Base-by-base conservation (phyloP, 1,140 invertebrate genomes). In the Drosophila melanica region DNA sequence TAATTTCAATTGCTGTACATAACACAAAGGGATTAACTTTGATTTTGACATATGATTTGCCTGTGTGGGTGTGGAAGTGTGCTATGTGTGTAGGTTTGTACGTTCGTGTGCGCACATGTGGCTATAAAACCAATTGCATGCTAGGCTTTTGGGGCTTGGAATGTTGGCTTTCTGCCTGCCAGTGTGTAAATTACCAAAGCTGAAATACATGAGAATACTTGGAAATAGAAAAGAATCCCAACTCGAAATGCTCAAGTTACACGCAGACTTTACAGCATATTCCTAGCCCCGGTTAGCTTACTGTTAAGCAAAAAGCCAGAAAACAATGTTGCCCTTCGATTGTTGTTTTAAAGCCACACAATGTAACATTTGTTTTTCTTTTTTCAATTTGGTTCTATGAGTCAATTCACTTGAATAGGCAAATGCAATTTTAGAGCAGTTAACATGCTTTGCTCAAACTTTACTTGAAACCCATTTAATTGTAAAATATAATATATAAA, bases 11-110 rank as follows among this genome's bases (percentile, higher is more conserved):
- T 86, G 82, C 79, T 62, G 68, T 82, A 79, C 84, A 87, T 87
- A 86, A 82, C 82, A 82, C 84, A 82, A 87, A 77, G 67, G 82
- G 84, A 86, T 86, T 86, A 87, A 87, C 80, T 86, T 87, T 87
- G 84, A 86, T 86, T 86, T 86, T 79, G 84, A 86, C 82, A 73
- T 82, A 73, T 82, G 84, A 82, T 79, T 79, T 68, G 82, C 68
- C 48, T 45, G 45, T 50, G 53, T 57, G 39, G 45, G 45, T 39
- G 45, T 14, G 27, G 23, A 5, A 27, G 10, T 55, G 14, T 54
- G 30, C 44, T 41, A 37, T 45, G 14, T 39, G 63, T 37, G 42
- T 37, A 37, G 47, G 35, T 54, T 33, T 54, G 33, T 50, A 12
- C 50, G 30, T 35, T 42, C 42, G 41, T 50, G 51, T 20, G 57